phyloP scores from a whole-genome alignment of 2,113 vertebrate species.

The Zosterops japonicus region DNA sequence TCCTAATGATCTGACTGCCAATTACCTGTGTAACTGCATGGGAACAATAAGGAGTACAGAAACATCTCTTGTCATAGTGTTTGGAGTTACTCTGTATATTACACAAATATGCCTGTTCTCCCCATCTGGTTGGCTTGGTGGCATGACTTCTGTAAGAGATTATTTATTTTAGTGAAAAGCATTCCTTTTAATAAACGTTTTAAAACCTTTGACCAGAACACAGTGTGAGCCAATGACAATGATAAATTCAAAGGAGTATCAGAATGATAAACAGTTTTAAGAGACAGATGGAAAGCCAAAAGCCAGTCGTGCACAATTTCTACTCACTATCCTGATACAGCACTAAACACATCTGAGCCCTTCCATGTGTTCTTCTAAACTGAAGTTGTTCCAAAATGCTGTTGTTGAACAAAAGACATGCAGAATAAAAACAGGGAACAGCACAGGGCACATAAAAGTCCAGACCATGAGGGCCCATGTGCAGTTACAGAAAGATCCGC shows the following conservation, averaged over 20 bases:
- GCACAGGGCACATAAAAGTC: neutral
- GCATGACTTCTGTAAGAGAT: neutral
- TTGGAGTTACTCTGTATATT: neutral
- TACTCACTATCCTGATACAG: neutral
- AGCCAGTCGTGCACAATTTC: neutral
- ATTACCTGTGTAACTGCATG: constrained; percentile 39
- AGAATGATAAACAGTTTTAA: constrained; percentile 25
- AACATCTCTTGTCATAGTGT: neutral
- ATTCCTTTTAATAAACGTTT: constrained; percentile 29
- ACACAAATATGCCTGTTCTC: neutral
- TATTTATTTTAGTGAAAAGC: constrained; percentile 28
- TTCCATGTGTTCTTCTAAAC: constrained; percentile 34
- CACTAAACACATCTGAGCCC: constrained; percentile 32
- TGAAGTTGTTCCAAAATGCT: constrained; percentile 16
- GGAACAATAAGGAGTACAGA: neutral
- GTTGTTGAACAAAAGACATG: neutral
- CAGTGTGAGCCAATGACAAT: neutral
- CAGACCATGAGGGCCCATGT: neutral
- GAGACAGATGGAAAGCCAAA: constrained; percentile 23
- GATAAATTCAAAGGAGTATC: constrained; percentile 30
- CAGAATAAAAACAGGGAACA: constrained; percentile 29
- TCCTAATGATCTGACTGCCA: constrained; percentile 26
- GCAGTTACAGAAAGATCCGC: neutral
- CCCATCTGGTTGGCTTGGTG: neutral
- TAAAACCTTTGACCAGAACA: constrained; percentile 42